These are phyloP conservation scores for Tautogolabrus adspersus DNA, from an alignment of 2,113 vertebrate species.

Conservation along the genomic window DNA sequence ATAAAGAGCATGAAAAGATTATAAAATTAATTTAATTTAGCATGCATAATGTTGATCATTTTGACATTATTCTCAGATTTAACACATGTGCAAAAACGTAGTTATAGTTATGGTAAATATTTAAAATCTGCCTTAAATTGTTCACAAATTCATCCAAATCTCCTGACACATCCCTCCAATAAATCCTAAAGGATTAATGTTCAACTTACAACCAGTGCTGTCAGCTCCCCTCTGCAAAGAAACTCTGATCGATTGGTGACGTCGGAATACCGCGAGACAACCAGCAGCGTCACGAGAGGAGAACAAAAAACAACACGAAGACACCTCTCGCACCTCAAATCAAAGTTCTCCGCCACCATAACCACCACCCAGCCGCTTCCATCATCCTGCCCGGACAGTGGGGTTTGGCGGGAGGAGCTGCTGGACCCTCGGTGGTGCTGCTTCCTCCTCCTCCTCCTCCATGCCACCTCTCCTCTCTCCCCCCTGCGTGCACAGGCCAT, in stretches of 20 bases:
- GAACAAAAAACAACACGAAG: slow-evolving; percentile 18
- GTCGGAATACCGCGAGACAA: slow-evolving; percentile 73
- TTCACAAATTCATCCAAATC: slow-evolving; percentile 7
- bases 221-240: slow-evolving; percentile 78
- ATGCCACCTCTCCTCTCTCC: slow-evolving; percentile 64
- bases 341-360: slow-evolving; percentile 34
- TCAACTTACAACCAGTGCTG: slow-evolving; percentile 83
- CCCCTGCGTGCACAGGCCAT: slow-evolving; percentile 78
- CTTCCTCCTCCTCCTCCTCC: slow-evolving; percentile 42
- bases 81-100: not conserved
- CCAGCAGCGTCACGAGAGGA: slow-evolving; percentile 45
- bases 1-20: not conserved
- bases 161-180: slow-evolving; percentile 53
- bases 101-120: not conserved
- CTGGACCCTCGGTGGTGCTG: slow-evolving; percentile 57
- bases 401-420: slow-evolving; percentile 65
- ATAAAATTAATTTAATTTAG: not conserved
- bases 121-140: not conserved
- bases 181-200: slow-evolving; percentile 80
- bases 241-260: slow-evolving; percentile 80
- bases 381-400: slow-evolving; percentile 44
- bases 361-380: slow-evolving; percentile 19
- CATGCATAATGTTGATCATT: not conserved
- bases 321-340: slow-evolving; percentile 25
- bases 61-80: slow-evolving; percentile 5